Conservation (phyloP, 2,797 vertebrate species). For the Lycodopsis pacificus region DNA sequence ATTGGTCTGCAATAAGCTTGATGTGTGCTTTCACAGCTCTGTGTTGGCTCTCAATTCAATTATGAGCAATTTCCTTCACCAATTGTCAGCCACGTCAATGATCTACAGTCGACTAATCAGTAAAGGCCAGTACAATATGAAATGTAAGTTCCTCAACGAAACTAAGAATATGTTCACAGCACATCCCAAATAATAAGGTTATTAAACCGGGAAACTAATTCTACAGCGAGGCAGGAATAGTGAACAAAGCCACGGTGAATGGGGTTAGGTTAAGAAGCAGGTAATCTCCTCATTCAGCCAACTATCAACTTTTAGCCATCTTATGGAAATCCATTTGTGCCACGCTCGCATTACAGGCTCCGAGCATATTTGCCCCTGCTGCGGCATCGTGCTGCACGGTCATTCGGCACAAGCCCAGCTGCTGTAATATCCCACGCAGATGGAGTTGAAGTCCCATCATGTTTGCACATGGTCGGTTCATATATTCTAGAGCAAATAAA, state of each 20-base stretch:
- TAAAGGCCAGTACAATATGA: slow-evolving; percentile 7
- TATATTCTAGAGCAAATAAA: slow-evolving; percentile 35
- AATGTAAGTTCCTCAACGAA: background rate
- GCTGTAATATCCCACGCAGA: slow-evolving; percentile 26
- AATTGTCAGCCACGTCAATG: background rate
- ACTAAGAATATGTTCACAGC: background rate
- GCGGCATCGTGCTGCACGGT: slow-evolving; percentile 18
- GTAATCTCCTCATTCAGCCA: slow-evolving; percentile 13
- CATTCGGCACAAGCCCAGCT: slow-evolving; percentile 25
- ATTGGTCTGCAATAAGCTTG: slow-evolving; percentile 7
- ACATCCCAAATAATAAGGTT: slow-evolving; percentile 9
- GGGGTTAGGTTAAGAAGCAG: slow-evolving; percentile 22
- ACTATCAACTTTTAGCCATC: slow-evolving; percentile 23
- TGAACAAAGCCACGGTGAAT: background rate
- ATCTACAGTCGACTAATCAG: slow-evolving; percentile 1
- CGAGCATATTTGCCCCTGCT: slow-evolving; percentile 42
- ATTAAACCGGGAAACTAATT: slow-evolving; percentile 17
- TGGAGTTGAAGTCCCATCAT: slow-evolving; percentile 22
- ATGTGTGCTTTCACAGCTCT: slow-evolving; percentile 10
- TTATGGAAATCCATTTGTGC: background rate
- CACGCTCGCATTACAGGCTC: slow-evolving; percentile 19
- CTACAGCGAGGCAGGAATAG: background rate
- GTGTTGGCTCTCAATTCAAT: background rate
- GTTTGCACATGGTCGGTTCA: slow-evolving; percentile 20
- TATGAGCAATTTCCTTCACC: background rate